Evolutionary conservation across 2,797 vertebrate species (phyloP).

Genomic region (Adrianichthys oophorus): DNA sequence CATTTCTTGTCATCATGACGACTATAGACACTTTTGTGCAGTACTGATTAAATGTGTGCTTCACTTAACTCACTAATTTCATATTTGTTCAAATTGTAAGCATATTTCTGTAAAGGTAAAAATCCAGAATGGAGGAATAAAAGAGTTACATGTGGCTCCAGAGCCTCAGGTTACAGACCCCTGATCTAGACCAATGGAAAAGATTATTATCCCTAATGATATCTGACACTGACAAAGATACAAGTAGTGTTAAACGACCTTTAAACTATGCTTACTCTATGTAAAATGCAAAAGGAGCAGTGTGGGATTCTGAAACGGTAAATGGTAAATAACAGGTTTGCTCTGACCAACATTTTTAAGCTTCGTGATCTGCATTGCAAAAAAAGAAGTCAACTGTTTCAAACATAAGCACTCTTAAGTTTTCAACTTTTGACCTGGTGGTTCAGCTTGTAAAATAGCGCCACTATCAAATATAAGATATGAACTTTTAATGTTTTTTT

Average conservation of each 20-base stretch:
- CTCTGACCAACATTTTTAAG: slow-evolving; percentile 6
- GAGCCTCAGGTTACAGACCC: no score
- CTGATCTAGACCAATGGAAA: no score
- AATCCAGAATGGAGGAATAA: background rate
- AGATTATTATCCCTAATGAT: no score
- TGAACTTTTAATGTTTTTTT: slow-evolving; percentile 22
- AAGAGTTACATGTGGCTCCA: background rate
- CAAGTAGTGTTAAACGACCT: background rate
- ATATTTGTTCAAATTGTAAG: no score
- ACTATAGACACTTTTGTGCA: no score
- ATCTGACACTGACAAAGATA: no score
- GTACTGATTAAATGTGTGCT: no score
- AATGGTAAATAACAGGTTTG: slow-evolving; percentile 12
- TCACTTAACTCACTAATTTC: no score
- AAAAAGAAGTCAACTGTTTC: slow-evolving; percentile 8
- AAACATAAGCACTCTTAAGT: slow-evolving; percentile 27
- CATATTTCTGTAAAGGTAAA: no score
- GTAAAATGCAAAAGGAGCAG: background rate
- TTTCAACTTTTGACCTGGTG: slow-evolving; percentile 20
- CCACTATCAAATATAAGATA: slow-evolving; percentile 41
- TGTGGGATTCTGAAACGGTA: slow-evolving; percentile 14
- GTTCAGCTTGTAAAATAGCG: slow-evolving; percentile 25
- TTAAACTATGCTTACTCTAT: slow-evolving; percentile 7
- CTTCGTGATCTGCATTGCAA: background rate
- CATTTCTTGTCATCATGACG: no score